Evolutionary conservation across 2,113 vertebrate genomes (phyloP), one percentile per base, ranked within the genome.

Genomic region (Arenaria interpres): DNA sequence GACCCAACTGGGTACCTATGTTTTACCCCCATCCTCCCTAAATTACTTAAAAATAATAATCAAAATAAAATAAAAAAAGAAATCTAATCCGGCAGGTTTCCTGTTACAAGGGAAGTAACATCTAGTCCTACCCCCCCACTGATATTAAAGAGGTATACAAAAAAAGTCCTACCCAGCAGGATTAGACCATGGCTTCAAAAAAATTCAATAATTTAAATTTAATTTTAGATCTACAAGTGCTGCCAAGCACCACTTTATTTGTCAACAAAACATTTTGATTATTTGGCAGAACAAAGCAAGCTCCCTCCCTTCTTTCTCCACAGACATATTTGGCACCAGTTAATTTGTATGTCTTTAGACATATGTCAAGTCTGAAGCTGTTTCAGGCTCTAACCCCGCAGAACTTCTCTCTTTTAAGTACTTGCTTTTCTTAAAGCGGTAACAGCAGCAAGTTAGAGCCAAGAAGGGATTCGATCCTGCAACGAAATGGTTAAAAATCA

Each of bases 401-500:
- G 85, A 93, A 94, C 84, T 91, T 84, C 85, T 88, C 76, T 86
- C 90, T 93, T 93, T 81, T 51, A 86, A 90, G 80, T 51, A n/a
- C 53, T 82, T 71, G 88, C 81, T 94, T 92, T 81, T 51, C 88
- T 69, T 57, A 88, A 78, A 86, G 86, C 20, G 23, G 51, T 12
- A 87, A 78, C 15, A 57, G 74, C 81, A 51, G 85, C 76, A 67
- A 94, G 82, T 57, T 91, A 83, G 91, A 72, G 82, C 59, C 56
- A 57, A 48, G 76, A 77, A 94, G 93, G 57, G 80, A 79, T 90
- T 79, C 14, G 51, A 73, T 53, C 89, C 96, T 84, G 97, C 81
- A 93, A 76, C 0, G 90, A 98, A 98, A 96, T 32, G 93, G 98
- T 98, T 98, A 98, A 98, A 95, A 91, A 86, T 88, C 73, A 62